Conservation (phyloP, 2,113 vertebrate species). For the Platysteira castanea region DNA sequence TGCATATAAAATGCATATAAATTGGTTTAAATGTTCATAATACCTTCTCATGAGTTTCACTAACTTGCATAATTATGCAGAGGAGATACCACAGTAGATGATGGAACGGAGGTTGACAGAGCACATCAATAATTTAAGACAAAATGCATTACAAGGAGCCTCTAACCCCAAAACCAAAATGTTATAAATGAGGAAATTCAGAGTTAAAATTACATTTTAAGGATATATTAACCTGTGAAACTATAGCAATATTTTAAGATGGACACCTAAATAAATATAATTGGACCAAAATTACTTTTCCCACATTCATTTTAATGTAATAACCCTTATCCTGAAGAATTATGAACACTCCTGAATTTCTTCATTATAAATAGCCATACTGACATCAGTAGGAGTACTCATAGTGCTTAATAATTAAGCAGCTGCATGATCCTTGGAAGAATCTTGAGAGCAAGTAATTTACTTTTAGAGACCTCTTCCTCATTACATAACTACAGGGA, state of each 20-base stretch:
- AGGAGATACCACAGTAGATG: neutral
- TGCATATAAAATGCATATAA: neutral
- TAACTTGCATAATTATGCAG: slow-evolving; percentile 1
- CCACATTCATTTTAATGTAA: neutral
- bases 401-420: neutral
- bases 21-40: neutral
- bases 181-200: neutral
- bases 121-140: neutral
- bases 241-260: neutral
- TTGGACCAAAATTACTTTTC: neutral
- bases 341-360: neutral
- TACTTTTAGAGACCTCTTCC: neutral
- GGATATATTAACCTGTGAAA: neutral
- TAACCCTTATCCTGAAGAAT: neutral
- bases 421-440: neutral
- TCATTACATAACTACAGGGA: neutral
- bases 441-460: neutral
- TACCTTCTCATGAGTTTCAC: neutral
- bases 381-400: neutral
- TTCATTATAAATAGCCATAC: neutral
- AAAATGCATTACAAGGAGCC: neutral
- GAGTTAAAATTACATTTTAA: neutral
- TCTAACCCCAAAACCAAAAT: neutral
- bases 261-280: neutral
- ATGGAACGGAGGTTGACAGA: neutral